These are phyloP conservation scores for Upupa epops DNA, from an alignment of 2,113 vertebrate species.

Conservation along the genomic window DNA sequence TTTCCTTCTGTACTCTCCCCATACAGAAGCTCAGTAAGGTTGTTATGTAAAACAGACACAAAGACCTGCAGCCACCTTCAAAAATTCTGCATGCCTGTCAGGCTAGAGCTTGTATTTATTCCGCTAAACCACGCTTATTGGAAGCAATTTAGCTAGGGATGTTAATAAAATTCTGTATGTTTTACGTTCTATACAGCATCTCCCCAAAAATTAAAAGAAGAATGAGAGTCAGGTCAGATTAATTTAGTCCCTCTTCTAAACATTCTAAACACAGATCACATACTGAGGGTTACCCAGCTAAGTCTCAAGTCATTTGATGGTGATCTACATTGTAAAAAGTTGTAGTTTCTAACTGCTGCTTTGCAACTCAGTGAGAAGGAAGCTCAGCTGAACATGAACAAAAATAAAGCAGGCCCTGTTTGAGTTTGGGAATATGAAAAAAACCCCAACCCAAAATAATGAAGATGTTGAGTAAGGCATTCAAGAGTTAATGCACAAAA, in stretches of 20 bases:
- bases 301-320: neutral
- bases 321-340: neutral
- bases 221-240: neutral
- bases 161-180: neutral
- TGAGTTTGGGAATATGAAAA: neutral
- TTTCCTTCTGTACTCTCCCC: neutral
- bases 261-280: neutral
- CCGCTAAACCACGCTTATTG: neutral
- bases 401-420: neutral
- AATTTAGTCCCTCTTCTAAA: neutral
- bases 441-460: neutral
- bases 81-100: neutral
- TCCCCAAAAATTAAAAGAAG: neutral
- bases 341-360: neutral
- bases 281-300: constrained; percentile 52
- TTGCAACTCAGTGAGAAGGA: constrained; percentile 6
- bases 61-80: neutral
- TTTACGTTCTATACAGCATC: neutral
- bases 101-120: neutral
- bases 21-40: neutral
- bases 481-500: neutral
- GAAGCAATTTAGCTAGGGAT: neutral
- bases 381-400: neutral
- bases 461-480: neutral
- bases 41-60: neutral